A percentile compares a stretch with the other conserved stretches of the same genome.
Evolutionary conservation across 2,797 vertebrate species (phyloP).

Genomic region (Poeciliopsis gracilis): DNA sequence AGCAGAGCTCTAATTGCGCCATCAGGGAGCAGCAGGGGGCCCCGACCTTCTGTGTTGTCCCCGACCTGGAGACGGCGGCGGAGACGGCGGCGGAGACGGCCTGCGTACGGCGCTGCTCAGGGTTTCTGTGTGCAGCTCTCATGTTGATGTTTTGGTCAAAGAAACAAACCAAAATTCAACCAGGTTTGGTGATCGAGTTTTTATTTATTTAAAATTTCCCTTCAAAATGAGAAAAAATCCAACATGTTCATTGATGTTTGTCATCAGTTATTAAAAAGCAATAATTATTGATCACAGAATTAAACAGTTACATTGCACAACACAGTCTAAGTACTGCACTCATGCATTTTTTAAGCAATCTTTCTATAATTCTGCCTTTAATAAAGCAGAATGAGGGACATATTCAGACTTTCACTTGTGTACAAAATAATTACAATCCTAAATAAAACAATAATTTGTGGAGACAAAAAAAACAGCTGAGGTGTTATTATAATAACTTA

Average conservation of each 20-base stretch:
- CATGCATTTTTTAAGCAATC: neutral
- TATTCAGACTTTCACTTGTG: too few species aligned
- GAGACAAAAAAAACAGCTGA: neutral
- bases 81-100: conserved; percentile 21
- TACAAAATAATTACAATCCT: neutral
- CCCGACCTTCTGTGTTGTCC: conserved; percentile 43
- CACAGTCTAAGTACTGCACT: neutral
- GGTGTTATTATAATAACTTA: neutral
- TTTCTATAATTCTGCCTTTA: neutral
- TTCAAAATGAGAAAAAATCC: neutral
- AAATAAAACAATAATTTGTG: neutral
- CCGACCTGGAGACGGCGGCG: conserved; percentile 48
- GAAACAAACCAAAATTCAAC: neutral
- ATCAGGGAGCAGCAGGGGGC: conserved; percentile 52
- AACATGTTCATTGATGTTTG: neutral
- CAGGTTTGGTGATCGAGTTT: neutral
- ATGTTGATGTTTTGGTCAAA: neutral
- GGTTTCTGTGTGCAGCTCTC: conserved; percentile 7
- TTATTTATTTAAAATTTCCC: neutral
- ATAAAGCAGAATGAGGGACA: neutral
- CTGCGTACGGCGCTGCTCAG: neutral
- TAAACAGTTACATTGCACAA: neutral
- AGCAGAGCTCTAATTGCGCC: conserved; percentile 69
- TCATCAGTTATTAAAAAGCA: neutral
- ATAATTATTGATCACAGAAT: neutral